Conservation (phyloP, 23 tunicate genomes). For the Aplidium turbinatum region DNA sequence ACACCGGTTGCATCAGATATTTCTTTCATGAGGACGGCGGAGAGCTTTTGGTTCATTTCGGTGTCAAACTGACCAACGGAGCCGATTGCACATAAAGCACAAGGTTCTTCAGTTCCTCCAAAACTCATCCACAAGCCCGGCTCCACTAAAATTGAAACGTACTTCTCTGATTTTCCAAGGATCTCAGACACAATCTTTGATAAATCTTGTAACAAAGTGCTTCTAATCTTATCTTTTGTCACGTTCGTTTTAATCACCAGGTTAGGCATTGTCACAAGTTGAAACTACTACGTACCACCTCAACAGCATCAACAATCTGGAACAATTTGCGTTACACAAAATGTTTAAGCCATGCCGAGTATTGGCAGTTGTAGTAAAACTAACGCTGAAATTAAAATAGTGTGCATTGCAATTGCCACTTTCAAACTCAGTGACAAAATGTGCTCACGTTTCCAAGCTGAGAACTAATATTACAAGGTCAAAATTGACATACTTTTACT, state of each 20-base stretch:
- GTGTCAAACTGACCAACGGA: slow-evolving; percentile 38
- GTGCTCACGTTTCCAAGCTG: no score
- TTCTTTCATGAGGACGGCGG: slow-evolving; percentile 21
- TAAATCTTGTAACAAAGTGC: slow-evolving; percentile 27
- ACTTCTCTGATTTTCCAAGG: slow-evolving; percentile 52
- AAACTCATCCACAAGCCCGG: slow-evolving; percentile 75
- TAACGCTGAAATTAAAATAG: no score
- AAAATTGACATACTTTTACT: no score
- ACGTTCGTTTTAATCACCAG: slow-evolving; percentile 49
- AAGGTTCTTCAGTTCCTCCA: slow-evolving; percentile 63
- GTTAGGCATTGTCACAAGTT: slow-evolving; percentile 40
- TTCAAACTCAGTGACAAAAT: no score
- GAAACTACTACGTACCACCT: neutral
- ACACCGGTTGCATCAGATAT: slow-evolving; percentile 34
- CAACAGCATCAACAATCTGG: no score
- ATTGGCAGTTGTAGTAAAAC: no score
- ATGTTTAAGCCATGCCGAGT: no score
- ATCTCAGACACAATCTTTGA: slow-evolving; percentile 17
- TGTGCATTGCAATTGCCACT: no score
- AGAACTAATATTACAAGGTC: no score
- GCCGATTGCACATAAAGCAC: slow-evolving; percentile 36
- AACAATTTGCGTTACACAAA: no score
- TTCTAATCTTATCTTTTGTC: slow-evolving; percentile 15
- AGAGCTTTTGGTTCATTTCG: slow-evolving; percentile 26
- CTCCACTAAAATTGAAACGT: slow-evolving; percentile 28